A percentile compares a stretch with the other conserved stretches of the same genome.
Evolutionary conservation across 1,140 invertebrate species (phyloP).

Genomic region (Trichoplusia ni): DNA sequence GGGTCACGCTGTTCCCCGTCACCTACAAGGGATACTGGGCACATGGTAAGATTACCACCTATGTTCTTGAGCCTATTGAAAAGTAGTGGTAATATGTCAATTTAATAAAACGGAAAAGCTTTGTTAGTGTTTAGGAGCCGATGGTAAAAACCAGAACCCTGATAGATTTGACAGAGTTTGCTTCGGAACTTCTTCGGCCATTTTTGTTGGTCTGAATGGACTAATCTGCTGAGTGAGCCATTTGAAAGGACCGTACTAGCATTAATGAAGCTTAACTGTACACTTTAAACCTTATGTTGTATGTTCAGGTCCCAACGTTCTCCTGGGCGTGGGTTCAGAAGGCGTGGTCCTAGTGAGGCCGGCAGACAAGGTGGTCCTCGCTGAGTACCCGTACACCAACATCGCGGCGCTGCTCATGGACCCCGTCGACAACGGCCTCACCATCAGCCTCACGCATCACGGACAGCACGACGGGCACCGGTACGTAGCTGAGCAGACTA

Average conservation of each 20-base stretch:
- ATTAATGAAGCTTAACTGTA: no score
- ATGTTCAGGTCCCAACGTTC: conserved; percentile 73
- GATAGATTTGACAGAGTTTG: no score
- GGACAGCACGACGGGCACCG: conserved; percentile 72
- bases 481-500: conserved; percentile 46
- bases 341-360: conserved; percentile 94
- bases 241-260: no score
- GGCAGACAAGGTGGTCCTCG: conserved; percentile 94
- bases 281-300: neutral
- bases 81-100: no score
- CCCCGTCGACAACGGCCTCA: conserved; percentile 95
- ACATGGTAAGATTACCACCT: conserved; percentile 84
- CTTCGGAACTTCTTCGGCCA: no score
- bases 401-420: conserved; percentile 96
- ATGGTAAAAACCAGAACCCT: neutral
- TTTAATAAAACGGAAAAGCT: no score
- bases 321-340: conserved; percentile 95
- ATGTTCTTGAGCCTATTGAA: no score
- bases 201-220: no score
- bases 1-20: conserved; percentile 95
- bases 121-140: no score
- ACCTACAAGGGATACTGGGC: conserved; percentile 96
- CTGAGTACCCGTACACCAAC: conserved; percentile 93
- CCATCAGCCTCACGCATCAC: conserved; percentile 86
- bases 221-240: no score